A percentile compares a stretch with the other conserved stretches of the same genome.
Evolutionary conservation across 2,113 vertebrate genomes (phyloP).

Genomic region (Semnornis frantzii): DNA sequence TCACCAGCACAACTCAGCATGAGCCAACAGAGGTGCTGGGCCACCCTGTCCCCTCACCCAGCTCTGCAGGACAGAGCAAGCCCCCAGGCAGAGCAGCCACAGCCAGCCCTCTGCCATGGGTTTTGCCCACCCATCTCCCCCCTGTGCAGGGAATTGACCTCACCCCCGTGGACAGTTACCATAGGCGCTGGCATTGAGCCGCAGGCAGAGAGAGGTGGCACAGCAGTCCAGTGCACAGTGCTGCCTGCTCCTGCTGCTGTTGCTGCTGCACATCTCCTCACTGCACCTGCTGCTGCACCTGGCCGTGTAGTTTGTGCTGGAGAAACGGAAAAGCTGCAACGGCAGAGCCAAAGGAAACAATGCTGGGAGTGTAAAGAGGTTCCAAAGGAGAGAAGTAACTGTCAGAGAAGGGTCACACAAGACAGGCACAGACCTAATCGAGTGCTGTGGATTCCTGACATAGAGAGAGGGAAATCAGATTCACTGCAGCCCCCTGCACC

Average conservation of each 20-base stretch:
- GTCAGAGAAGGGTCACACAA: not conserved
- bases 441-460: rapidly evolving
- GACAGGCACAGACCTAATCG: rapidly evolving
- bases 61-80: rapidly evolving
- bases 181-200: conserved; percentile 35
- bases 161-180: not conserved
- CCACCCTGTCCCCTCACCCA: not conserved
- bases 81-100: not conserved
- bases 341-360: not conserved
- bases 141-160: not conserved
- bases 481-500: not conserved
- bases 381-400: not conserved
- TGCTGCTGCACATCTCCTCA: conserved; percentile 28
- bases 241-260: not conserved
- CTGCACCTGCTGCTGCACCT: conserved; percentile 52
- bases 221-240: conserved; percentile 76
- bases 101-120: rapidly evolving
- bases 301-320: conserved; percentile 51
- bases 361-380: not conserved
- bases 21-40: rapidly evolving
- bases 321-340: conserved; percentile 70
- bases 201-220: conserved; percentile 68
- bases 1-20: rapidly evolving
- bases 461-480: not conserved
- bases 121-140: rapidly evolving